Base-by-base conservation (phyloP, 2,113 vertebrate genomes). In the Pimephales promelas region DNA sequence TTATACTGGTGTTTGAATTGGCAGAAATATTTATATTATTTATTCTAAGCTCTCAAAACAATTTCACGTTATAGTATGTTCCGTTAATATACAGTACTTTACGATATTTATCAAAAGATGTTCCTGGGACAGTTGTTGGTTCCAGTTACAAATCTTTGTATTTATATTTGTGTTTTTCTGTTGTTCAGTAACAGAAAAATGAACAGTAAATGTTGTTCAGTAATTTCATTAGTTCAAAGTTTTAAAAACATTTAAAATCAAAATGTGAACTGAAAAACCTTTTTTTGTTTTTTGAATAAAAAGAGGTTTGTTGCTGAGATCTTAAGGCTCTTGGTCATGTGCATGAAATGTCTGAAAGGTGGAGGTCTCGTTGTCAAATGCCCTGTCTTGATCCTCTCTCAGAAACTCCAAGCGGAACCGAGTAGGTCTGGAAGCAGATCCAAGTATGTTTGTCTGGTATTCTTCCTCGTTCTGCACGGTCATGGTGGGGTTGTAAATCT, bases 361-460 rank as follows among this genome's bases (percentile, higher is more conserved):
- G 34, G 79, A 74, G 62, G 74, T 82, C 52, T 84, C 74, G 11
- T 28, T 34, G 24, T 40, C 56, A 24, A 78, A 26, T 26, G 84
- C 78, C 43, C 57, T 81, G 61, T 88, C 70, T 61, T 78, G 81
- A 81, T 82, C 83, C 84, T 89, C 91, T 47, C 86, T 83, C 85
- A 93, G 81, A 76, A 94, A 93, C 84, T 94, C 90, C 2, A 95
- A 88, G 47, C 87, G 89, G 78, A 94, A 90, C 34, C 91, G 90
- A 26, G 88, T 79, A 26, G 82, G 70, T 84, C 83, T 87, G 61
- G 76, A 86, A 45, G 34, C 62, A 87, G 89, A 90, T 47, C 80
- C 61, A 75, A 79, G 80, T 61, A 84, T 34, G 3, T 87, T 86
- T 73, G 22, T 43, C 31, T 78, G 84, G 78, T 86, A 40, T 2